Evolutionary conservation across 2,797 vertebrate species (phyloP).

Genomic region (Pangasius macronema): DNA sequence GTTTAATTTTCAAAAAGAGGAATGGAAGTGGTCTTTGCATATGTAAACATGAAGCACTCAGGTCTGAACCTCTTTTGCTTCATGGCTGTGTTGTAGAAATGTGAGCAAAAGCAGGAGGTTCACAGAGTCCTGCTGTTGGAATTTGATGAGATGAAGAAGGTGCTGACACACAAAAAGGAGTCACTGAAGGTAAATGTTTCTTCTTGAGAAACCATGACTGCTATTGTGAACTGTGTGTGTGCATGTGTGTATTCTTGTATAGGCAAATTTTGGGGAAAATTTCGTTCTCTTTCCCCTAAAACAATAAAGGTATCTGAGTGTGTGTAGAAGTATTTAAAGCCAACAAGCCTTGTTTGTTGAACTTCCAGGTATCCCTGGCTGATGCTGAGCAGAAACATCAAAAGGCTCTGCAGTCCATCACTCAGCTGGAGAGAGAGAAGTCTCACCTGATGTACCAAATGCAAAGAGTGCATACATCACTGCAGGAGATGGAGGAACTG

Average conservation of each 20-base stretch:
- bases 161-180: conserved; percentile 53
- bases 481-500: not conserved
- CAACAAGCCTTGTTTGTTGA: not conserved
- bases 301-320: too few relatives aligned
- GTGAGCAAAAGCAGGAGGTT: not conserved
- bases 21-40: not conserved
- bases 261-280: too few relatives aligned
- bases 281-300: too few relatives aligned
- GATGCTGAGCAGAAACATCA: conserved; percentile 62
- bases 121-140: not conserved
- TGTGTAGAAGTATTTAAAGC: not conserved
- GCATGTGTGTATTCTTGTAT: not conserved
- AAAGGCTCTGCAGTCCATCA: not conserved
- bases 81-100: not conserved
- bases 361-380: conserved; percentile 75
- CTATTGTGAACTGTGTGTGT: not conserved
- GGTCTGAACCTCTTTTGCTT: not conserved
- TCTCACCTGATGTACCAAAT: not conserved
- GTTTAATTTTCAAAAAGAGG: not conserved
- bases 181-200: conserved; percentile 73
- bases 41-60: not conserved
- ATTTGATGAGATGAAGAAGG: not conserved
- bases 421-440: not conserved
- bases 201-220: not conserved
- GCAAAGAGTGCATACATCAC: not conserved